Base-by-base conservation (phyloP, 2,797 vertebrate genomes). In the Hafferia zeledoni region DNA sequence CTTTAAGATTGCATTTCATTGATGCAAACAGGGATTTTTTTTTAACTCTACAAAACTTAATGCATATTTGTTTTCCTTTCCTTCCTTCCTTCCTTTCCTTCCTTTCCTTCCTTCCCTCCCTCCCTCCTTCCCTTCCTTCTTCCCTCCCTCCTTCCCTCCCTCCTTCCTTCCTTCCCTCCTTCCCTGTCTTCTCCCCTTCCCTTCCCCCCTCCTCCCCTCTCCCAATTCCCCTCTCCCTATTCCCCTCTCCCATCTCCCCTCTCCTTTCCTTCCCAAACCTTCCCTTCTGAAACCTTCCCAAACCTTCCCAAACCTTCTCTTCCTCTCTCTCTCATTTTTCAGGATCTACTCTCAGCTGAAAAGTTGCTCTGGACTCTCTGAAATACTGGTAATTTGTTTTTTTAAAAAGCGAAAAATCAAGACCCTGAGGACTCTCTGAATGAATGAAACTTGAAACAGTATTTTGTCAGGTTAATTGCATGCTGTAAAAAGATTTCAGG, bases 381-480 rank as follows among this genome's bases (percentile, higher is more conserved):
- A 87, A 90, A 79, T 67, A 82, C 65, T 57, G 18, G 65, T n/a
- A 28, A 14, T 43, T 56, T 31, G 14, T 46, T 74, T 72, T 74
- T 22, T 33, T 6, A 25, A 43, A 44, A 72, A 68, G 47, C 1
- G 3, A 82, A 96, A 89, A 90, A 91, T 47, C 61, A 88, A 81
- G 87, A 81, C 84, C 84, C 79, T 78, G 69, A 94, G 87, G 93
- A 93, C 91, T 81, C n/a, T 65, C 20, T 78, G 93, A 94, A 95
- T 90, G 89, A 95, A 95, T 92, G 65, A 92, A 41, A 67, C 61
- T 91, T 83, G 35, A 93, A 89, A 88, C 10, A 35, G 75, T 80
- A n/a, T 93, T 96, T 93, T 95, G 47, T 93, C 76, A 88, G 59
- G 50, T 37, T 96, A 94, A 90, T 92, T 92, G 65, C 72, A 83